Evolutionary conservation across 1,140 invertebrate species (phyloP).

Genomic region (Cherax quadricarinatus): DNA sequence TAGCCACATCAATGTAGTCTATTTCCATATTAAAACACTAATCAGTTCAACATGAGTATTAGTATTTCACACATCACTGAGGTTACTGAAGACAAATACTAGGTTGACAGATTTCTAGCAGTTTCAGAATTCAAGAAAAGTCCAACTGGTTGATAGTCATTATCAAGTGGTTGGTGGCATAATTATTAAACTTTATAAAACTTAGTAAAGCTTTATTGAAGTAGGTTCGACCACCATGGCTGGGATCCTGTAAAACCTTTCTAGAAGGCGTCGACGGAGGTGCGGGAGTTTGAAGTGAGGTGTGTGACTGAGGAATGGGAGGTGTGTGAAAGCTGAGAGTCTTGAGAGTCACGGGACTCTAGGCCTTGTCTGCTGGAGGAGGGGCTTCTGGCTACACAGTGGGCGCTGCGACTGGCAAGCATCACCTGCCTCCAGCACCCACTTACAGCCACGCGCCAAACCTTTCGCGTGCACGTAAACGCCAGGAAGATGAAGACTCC

Average conservation of each 20-base stretch:
- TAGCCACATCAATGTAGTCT: not conserved
- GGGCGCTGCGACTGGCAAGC: not conserved
- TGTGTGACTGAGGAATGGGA: slow-evolving; percentile 48
- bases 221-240: no score
- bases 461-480: slow-evolving; percentile 79
- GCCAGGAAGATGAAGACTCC: slow-evolving; percentile 81
- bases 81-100: no score
- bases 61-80: not conserved
- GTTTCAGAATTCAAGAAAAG: no score
- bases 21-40: not conserved
- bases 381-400: slow-evolving; percentile 38
- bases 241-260: no score
- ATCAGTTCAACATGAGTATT: not conserved
- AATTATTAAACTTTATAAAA: no score
- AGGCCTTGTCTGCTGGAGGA: slow-evolving; percentile 58
- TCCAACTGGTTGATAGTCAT: no score
- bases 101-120: no score
- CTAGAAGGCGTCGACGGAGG: slow-evolving; percentile 41
- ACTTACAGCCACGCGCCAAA: slow-evolving; percentile 49
- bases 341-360: slow-evolving; percentile 40
- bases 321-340: slow-evolving; percentile 44
- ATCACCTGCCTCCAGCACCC: slow-evolving; percentile 47
- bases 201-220: no score
- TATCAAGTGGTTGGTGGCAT: no score
- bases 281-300: slow-evolving; percentile 16